A percentile compares a stretch with the other conserved stretches of the same genome.
Conservation (phyloP, 2,888 invertebrate species). For the Trissonchulus sp. region DNA sequence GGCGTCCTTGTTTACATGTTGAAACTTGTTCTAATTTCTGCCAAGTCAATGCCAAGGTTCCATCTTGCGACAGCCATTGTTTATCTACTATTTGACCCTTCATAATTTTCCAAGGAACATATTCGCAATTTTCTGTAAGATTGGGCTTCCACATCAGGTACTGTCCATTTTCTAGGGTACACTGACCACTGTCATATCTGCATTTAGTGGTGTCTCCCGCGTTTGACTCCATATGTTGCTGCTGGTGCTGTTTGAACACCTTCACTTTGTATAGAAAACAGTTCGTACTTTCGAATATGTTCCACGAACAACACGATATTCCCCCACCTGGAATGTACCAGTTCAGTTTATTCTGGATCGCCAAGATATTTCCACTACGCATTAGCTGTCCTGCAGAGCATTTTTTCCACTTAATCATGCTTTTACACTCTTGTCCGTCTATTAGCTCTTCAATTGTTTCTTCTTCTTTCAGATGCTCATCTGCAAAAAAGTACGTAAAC, state of each 20-base stretch:
- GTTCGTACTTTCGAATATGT: neutral
- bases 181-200: neutral
- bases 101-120: neutral
- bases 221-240: constrained; percentile 2
- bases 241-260: constrained; percentile 10
- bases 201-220: neutral
- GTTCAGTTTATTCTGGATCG: neutral
- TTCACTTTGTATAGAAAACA: neutral
- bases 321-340: neutral
- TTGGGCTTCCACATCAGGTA: neutral
- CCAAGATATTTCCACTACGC: neutral
- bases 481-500: too few relatives aligned
- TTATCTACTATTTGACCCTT: too few relatives aligned
- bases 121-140: neutral
- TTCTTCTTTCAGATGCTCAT: neutral
- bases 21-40: neutral
- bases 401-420: neutral
- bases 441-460: neutral
- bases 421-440: neutral
- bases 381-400: neutral
- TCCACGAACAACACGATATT: neutral
- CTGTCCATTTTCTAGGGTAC: neutral
- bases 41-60: neutral
- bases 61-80: neutral
- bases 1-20: neutral